phyloP scores from a whole-genome alignment of 2,888 invertebrate genomes.

The Drosophila putrida region DNA sequence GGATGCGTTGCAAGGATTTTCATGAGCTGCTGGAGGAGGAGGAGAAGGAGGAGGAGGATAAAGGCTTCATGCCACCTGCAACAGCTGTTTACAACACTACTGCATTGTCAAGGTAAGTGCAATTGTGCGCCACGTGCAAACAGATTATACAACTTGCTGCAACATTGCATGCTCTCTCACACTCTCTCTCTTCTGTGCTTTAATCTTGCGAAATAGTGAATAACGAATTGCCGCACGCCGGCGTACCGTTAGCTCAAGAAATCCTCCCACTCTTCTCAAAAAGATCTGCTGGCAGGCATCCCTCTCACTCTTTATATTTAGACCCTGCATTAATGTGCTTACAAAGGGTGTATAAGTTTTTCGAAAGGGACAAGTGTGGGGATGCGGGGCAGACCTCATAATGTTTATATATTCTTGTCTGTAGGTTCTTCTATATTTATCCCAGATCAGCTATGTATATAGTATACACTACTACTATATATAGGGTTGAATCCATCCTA shows the following conservation, averaged over 20 bases:
- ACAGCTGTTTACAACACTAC: slow-evolving; percentile 34
- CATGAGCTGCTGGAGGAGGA: slow-evolving; percentile 1
- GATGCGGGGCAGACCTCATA: too few species aligned
- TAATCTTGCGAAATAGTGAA: slow-evolving; percentile 16
- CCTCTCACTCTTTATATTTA: neutral
- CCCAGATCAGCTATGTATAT: too few species aligned
- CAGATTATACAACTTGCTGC: slow-evolving; percentile 25
- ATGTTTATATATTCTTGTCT: too few species aligned
- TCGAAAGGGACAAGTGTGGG: too few species aligned
- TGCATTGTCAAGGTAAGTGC: slow-evolving; percentile 56
- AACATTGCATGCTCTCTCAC: neutral
- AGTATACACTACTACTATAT: too few species aligned
- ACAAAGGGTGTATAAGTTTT: too few species aligned
- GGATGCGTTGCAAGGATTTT: slow-evolving; percentile 23
- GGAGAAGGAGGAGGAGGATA: neutral
- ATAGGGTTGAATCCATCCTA: too few species aligned
- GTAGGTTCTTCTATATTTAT: too few species aligned
- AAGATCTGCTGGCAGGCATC: neutral
- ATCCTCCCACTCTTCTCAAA: neutral
- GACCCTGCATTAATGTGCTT: neutral
- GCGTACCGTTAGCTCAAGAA: slow-evolving; percentile 5
- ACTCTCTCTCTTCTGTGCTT: neutral
- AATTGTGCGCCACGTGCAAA: slow-evolving; percentile 38
- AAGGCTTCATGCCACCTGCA: slow-evolving; percentile 10
- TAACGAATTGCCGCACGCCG: slow-evolving; percentile 30